A percentile compares a stretch with the other conserved stretches of the same genome.
These are phyloP conservation scores for Drosophila yakuba DNA, from an alignment of 1,140 invertebrate genomes.

Conservation along the genomic window DNA sequence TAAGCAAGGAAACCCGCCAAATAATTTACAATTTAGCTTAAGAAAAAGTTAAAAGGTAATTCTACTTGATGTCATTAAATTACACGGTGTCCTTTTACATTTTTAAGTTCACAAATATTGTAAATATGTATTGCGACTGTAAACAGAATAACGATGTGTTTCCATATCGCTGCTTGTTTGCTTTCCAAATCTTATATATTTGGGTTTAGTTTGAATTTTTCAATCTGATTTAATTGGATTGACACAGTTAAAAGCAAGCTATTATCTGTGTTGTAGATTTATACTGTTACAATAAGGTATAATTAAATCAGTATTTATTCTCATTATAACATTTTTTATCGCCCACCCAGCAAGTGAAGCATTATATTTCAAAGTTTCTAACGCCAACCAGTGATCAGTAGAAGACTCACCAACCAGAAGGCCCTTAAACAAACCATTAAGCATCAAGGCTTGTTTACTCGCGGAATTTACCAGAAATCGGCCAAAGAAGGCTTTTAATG, in stretches of 20 bases:
- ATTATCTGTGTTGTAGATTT: too few relatives aligned
- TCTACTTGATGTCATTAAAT: too few relatives aligned
- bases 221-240: too few relatives aligned
- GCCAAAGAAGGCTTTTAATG: slow-evolving; percentile 45
- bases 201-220: too few relatives aligned
- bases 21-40: too few relatives aligned
- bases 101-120: too few relatives aligned
- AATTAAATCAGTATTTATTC: too few relatives aligned
- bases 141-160: background rate
- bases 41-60: too few relatives aligned
- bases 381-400: slow-evolving; percentile 24
- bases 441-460: slow-evolving; percentile 32
- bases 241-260: too few relatives aligned
- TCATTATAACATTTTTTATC: background rate
- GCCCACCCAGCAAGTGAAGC: background rate
- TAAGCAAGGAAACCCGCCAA: background rate
- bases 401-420: slow-evolving; percentile 25
- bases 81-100: too few relatives aligned
- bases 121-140: too few relatives aligned
- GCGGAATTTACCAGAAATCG: background rate
- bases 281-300: too few relatives aligned
- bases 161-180: background rate
- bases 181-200: background rate
- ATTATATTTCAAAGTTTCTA: slow-evolving; percentile 20
- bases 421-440: slow-evolving; percentile 50